Conservation (phyloP, 2,888 invertebrate species). For the Tipula helvola region DNA sequence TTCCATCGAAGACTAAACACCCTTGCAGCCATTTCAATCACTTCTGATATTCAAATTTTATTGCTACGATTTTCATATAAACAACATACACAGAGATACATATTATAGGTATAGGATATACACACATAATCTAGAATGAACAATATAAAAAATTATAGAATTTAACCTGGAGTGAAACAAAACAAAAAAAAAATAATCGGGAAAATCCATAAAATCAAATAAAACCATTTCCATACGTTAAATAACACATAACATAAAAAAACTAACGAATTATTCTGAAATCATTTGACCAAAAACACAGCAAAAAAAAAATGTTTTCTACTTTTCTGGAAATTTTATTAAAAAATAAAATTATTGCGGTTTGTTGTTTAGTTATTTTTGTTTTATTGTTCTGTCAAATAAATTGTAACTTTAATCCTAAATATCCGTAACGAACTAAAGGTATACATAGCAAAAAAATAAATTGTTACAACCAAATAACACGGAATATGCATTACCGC, state of each 20-base stretch:
- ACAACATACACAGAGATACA: neutral
- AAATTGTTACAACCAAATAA: neutral
- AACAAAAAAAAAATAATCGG: neutral
- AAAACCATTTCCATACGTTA: neutral
- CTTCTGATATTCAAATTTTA: neutral
- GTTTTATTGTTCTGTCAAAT: neutral
- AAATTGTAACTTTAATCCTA: neutral
- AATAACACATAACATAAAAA: neutral
- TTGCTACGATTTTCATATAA: neutral
- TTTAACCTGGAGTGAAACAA: neutral
- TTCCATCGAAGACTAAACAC: neutral
- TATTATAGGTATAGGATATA: neutral
- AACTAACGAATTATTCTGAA: neutral
- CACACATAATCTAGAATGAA: neutral
- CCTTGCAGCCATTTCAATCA: neutral
- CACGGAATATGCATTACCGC: neutral
- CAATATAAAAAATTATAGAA: neutral
- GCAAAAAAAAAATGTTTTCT: neutral
- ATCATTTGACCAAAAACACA: neutral
- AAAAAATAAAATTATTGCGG: neutral
- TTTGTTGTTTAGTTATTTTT: neutral
- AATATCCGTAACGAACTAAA: neutral
- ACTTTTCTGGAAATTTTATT: neutral
- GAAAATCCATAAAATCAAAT: neutral
- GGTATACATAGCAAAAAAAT: neutral